Base-by-base conservation (phyloP, 2,113 vertebrate genomes). In the Rana temporaria region DNA sequence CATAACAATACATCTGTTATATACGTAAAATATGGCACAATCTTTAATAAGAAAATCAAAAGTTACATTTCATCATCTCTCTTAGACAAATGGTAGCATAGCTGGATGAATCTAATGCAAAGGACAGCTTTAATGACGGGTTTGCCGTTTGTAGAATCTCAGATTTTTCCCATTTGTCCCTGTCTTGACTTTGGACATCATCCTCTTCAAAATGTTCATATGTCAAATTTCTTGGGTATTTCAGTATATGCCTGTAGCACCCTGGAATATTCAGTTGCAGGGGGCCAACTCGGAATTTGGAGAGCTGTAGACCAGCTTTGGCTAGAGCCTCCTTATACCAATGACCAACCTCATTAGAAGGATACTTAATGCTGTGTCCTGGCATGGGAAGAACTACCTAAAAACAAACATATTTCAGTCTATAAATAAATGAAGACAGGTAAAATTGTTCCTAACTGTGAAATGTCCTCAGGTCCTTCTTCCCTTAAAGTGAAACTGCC, bases 371-470 rank as follows among this genome's bases (percentile, higher is more conserved):
- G 1, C 89, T 97, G 86, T 96, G 95, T 48, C 98, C 98, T 78
- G 94, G 95, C 92, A 98, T 95, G 1, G 97, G 97, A 63, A 99
- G 92, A 84, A 98, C 90, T 20, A 99, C 96, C 98, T 99, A 87
- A 85, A 88, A 68, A 79, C 38, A 57, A 66, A 20, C 16, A 38
- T 4, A 72, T 4, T 32, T 30, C 17, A 57, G 38, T 42, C 38
- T 42, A 42, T 42, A 42, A 48, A 48, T 48, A 48, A 14, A 14
- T 14, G 12, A 12, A 48, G 42, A 8, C 9, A 48, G 42, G 42
- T 48, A 1, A 12, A 48, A 48, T 1, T 38, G 34, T 8, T 38
- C 34, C 34, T 9, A 48, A 48, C 9, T 48, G 2, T 3, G 1
- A 12, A 14, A 48, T 8, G 8, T 48, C 42, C 14, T 48, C 42